Evolutionary conservation across 1,140 invertebrate species (phyloP).

Genomic region (Conopomorpha cramerella): DNA sequence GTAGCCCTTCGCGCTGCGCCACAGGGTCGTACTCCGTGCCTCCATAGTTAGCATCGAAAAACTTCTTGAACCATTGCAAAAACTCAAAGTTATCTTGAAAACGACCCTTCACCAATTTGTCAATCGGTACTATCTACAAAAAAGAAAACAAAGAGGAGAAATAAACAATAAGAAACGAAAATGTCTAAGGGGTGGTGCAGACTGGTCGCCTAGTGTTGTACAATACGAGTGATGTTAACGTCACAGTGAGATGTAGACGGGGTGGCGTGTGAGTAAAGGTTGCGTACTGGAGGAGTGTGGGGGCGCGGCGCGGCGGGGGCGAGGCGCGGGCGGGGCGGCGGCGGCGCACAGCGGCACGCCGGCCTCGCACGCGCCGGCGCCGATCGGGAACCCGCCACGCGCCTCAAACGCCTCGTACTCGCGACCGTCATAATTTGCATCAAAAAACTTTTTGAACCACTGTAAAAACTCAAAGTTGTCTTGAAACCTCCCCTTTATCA

Average conservation of each 20-base stretch:
- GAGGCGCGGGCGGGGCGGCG: constrained; percentile 10
- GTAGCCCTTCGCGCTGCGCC: constrained; percentile 80
- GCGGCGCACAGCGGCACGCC: constrained; percentile 38
- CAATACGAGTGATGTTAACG: too few relatives aligned
- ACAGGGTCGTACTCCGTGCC: constrained; percentile 91
- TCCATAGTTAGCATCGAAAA: constrained; percentile 97
- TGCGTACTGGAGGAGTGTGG: constrained; percentile 50
- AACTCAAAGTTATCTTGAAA: constrained; percentile 99
- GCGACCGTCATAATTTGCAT: constrained; percentile 97
- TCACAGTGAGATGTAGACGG: constrained; percentile 10
- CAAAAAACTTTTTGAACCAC: constrained; percentile 99
- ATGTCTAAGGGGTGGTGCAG: constrained; percentile 14
- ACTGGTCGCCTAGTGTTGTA: constrained; percentile 11
- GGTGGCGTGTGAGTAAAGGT: constrained; percentile 14
- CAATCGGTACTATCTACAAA: constrained; percentile 84
- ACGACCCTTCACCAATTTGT: constrained; percentile 89
- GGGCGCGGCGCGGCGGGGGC: constrained; percentile 14
- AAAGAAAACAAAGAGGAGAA: constrained; percentile 54
- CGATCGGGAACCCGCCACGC: constrained; percentile 60
- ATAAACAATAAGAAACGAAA: constrained; percentile 31
- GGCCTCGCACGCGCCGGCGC: constrained; percentile 40
- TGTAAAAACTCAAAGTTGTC: constrained; percentile 99
- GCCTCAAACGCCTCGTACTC: constrained; percentile 92
- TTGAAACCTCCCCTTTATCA: constrained; percentile 97
- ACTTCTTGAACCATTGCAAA: constrained; percentile 99